phyloP scores from a whole-genome alignment of 1,140 invertebrate genomes.

The Zaprionus gabonicus region DNA sequence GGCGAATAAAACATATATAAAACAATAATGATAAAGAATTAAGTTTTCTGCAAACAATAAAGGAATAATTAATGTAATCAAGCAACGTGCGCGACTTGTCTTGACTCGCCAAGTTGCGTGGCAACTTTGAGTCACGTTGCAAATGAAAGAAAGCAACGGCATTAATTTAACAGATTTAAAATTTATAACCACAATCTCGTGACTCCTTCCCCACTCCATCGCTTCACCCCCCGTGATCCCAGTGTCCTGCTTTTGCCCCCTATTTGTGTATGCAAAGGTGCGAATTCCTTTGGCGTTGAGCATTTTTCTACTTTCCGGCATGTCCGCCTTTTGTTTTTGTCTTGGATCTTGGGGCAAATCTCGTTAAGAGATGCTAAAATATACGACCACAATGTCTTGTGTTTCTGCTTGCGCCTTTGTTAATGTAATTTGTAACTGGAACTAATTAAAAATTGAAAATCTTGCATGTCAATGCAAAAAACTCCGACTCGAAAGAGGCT shows the following conservation, averaged over 20 bases:
- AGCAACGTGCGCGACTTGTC: conserved; percentile 55
- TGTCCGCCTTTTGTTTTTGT: conserved; percentile 52
- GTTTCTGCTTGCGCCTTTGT: conserved; percentile 38
- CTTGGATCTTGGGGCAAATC: conserved; percentile 50
- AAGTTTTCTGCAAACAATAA: conserved; percentile 71
- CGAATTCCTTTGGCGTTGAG: conserved; percentile 55
- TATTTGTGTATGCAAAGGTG: conserved; percentile 81
- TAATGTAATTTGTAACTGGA: conserved; percentile 78
- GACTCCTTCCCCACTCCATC: background rate
- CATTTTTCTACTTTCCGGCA: conserved; percentile 31
- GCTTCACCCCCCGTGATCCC: background rate
- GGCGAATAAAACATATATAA: background rate
- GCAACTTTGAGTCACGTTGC: conserved; percentile 59
- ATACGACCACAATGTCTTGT: conserved; percentile 72
- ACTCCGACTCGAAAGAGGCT: conserved; percentile 2
- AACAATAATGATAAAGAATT: conserved; percentile 23
- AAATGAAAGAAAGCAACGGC: conserved; percentile 66
- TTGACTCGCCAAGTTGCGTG: conserved; percentile 36
- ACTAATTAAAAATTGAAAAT: conserved; percentile 79
- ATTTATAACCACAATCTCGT: conserved; percentile 74
- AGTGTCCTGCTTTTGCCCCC: conserved; percentile 14
- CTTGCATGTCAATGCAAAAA: conserved; percentile 1
- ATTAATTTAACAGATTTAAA: conserved; percentile 83
- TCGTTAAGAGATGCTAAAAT: conserved; percentile 81
- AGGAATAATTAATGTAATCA: conserved; percentile 84